Conservation (phyloP, 1,140 invertebrate species). For the Araneus ventricosus region DNA sequence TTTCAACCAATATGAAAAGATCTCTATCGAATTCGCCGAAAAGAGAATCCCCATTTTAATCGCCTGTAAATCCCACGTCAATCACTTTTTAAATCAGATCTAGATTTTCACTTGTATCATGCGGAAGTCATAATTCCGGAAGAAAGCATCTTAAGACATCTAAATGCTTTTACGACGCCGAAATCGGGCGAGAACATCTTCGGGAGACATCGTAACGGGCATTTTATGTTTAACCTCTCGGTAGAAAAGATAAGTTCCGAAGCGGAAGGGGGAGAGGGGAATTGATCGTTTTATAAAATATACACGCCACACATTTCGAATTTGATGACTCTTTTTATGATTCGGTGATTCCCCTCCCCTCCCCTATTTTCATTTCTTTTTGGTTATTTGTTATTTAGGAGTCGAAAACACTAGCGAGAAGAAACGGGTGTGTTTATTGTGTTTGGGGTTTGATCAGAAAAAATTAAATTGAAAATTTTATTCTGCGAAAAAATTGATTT, state of each 20-base stretch:
- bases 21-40: not conserved
- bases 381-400: not conserved
- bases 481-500: no score
- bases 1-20: no score
- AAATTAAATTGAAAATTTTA: no score
- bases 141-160: not conserved
- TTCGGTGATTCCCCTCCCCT: not conserved
- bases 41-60: not conserved
- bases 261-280: not conserved
- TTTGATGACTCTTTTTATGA: not conserved
- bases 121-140: not conserved
- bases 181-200: not conserved
- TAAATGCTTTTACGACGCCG: not conserved
- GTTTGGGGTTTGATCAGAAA: no score
- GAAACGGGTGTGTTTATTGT: no score
- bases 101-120: not conserved
- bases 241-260: not conserved
- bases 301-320: not conserved
- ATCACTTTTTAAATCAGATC: not conserved
- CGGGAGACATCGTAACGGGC: not conserved
- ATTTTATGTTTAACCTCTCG: not conserved
- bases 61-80: not conserved
- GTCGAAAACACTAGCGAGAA: not conserved
- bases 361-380: not conserved
- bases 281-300: constrained; percentile 13